Percentiles rank a stretch among this genome's conserved stretches.
These are phyloP conservation scores for Garrulus glandarius DNA, from an alignment of 2,797 vertebrate species.

Conservation along the genomic window DNA sequence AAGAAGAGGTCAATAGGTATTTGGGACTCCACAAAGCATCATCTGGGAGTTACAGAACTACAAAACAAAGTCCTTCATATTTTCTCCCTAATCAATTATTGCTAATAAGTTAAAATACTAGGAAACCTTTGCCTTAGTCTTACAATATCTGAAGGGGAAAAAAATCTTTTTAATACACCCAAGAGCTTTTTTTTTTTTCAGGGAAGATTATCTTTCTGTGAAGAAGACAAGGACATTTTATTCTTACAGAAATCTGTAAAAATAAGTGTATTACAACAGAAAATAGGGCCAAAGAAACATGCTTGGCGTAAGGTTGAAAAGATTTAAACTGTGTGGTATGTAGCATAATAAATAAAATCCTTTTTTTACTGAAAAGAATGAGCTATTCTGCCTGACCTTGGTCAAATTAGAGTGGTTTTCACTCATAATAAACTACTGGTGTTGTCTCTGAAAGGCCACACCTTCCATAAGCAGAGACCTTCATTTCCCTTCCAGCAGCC, in stretches of 20 bases:
- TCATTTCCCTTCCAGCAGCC: neutral
- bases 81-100: neutral
- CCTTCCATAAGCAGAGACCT: neutral
- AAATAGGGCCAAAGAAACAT: neutral
- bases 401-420: neutral
- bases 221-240: slow-evolving; percentile 6
- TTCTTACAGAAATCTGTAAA: neutral
- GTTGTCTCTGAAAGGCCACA: neutral
- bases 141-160: neutral
- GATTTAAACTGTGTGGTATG: neutral
- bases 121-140: neutral
- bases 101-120: neutral
- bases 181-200: neutral
- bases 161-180: neutral
- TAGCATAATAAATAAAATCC: neutral
- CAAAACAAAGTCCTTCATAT: neutral
- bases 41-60: neutral
- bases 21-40: neutral
- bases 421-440: neutral
- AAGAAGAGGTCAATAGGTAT: neutral
- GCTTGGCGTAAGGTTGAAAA: neutral
- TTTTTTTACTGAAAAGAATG: neutral
- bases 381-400: neutral
- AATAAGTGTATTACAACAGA: neutral
- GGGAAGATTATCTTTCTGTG: neutral